These are phyloP conservation scores for Barypeithes pellucidus DNA, from an alignment of 2,888 invertebrate genomes.

Conservation along the genomic window DNA sequence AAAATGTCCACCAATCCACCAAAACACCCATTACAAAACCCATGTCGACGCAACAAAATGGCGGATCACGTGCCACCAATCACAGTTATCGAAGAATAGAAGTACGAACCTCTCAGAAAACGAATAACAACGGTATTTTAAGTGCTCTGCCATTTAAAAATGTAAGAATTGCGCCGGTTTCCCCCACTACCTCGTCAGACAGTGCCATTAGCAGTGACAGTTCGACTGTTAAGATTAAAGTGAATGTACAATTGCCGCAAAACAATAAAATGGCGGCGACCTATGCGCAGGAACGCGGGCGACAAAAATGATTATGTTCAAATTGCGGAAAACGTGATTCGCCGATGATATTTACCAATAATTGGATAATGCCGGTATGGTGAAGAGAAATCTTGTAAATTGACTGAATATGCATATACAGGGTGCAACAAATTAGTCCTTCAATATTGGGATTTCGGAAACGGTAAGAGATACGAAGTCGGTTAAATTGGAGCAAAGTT, in stretches of 20 bases:
- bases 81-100: conserved; percentile 4
- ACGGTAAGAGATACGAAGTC: too few species aligned
- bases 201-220: conserved; percentile 51
- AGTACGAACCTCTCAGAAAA: neutral
- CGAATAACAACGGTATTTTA: conserved; percentile 18
- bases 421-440: too few species aligned
- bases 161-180: conserved; percentile 30
- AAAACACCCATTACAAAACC: neutral
- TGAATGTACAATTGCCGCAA: conserved; percentile 32
- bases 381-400: too few species aligned
- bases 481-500: too few species aligned
- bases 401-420: too few species aligned
- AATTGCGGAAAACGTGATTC: too few species aligned
- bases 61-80: neutral
- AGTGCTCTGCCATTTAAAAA: conserved; percentile 51
- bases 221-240: conserved; percentile 37
- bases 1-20: neutral
- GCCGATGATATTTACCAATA: too few species aligned
- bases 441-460: too few species aligned
- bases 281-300: neutral
- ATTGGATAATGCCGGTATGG: too few species aligned
- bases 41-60: neutral
- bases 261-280: conserved; percentile 6
- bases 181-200: conserved; percentile 45
- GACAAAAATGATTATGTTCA: neutral